Evolutionary conservation across 2,113 vertebrate genomes (phyloP).

Genomic region (Osmerus eperlanus): DNA sequence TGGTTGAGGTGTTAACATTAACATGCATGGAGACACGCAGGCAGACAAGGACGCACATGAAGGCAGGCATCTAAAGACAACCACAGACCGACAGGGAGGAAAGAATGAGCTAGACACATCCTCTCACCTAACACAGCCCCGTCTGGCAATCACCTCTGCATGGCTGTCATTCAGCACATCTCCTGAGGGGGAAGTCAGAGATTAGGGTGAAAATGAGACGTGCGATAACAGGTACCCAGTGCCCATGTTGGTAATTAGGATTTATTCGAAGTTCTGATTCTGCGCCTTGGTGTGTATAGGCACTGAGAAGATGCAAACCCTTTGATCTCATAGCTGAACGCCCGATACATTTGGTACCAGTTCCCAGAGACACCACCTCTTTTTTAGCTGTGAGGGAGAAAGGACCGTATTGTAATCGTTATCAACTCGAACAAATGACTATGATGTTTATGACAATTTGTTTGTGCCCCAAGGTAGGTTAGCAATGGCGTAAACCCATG

Average conservation of each 20-base stretch:
- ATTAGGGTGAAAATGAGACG: no score
- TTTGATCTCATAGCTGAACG: conserved; percentile 79
- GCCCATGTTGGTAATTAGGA: no score
- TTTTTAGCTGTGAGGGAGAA: conserved; percentile 61
- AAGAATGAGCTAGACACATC: neutral
- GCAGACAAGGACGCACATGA: neutral
- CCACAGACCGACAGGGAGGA: neutral
- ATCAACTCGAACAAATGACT: neutral
- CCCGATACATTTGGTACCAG: conserved; percentile 95
- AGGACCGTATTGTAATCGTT: neutral
- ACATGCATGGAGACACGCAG: conserved; percentile 3
- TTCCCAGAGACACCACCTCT: conserved; percentile 91
- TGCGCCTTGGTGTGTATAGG: neutral
- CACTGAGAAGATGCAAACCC: conserved; percentile 67
- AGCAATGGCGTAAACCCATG: no score
- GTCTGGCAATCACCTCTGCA: conserved; percentile 88
- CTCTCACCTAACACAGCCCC: conserved; percentile 87
- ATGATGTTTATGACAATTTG: no score
- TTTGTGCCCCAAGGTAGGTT: no score
- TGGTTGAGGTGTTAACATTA: neutral
- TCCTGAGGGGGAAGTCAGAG: conserved; percentile 61
- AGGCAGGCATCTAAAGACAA: neutral
- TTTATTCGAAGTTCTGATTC: neutral
- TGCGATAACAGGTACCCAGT: neutral
- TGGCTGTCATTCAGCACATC: conserved; percentile 95